These are phyloP conservation scores for Bellardia pandia DNA, from an alignment of 2,888 invertebrate species.

Conservation along the genomic window DNA sequence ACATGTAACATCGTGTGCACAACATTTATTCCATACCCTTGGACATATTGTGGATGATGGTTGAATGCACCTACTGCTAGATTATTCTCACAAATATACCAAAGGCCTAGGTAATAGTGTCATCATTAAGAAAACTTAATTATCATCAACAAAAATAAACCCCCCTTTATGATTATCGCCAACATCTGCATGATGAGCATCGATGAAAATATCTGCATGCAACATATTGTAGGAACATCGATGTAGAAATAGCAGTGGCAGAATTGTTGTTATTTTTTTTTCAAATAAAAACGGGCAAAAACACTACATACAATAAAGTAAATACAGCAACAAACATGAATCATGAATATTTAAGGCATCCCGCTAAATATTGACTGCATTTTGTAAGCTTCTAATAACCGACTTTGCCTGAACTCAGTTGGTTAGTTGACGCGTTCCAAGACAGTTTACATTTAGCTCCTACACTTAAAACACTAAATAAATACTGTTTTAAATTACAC, in stretches of 20 bases:
- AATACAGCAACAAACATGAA: slow-evolving; percentile 50
- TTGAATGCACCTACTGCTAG: slow-evolving; percentile 27
- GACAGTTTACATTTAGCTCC: slow-evolving; percentile 81
- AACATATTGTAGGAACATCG: slow-evolving; percentile 59
- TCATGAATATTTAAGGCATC: slow-evolving; percentile 69
- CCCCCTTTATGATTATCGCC: slow-evolving; percentile 13
- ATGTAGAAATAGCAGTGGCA: slow-evolving; percentile 48
- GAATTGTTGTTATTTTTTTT: slow-evolving; percentile 7
- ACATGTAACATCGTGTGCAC: slow-evolving; percentile 18
- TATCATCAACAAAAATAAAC: neutral
- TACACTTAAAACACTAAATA: slow-evolving; percentile 42
- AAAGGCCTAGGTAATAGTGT: slow-evolving; percentile 42
- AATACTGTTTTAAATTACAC: slow-evolving; percentile 50
- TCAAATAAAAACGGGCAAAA: slow-evolving; percentile 16
- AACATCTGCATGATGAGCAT: slow-evolving; percentile 6
- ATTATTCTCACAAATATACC: neutral
- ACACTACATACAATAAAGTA: slow-evolving; percentile 7
- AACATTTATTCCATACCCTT: slow-evolving; percentile 20
- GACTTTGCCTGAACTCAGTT: slow-evolving; percentile 79
- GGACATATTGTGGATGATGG: neutral
- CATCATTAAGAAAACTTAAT: slow-evolving; percentile 45
- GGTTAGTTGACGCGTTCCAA: slow-evolving; percentile 83
- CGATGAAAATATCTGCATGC: slow-evolving; percentile 26
- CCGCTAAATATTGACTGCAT: slow-evolving; percentile 73
- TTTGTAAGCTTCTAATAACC: slow-evolving; percentile 70